Conservation (phyloP, 2,113 vertebrate genomes). For the Scytalopus superciliaris region DNA sequence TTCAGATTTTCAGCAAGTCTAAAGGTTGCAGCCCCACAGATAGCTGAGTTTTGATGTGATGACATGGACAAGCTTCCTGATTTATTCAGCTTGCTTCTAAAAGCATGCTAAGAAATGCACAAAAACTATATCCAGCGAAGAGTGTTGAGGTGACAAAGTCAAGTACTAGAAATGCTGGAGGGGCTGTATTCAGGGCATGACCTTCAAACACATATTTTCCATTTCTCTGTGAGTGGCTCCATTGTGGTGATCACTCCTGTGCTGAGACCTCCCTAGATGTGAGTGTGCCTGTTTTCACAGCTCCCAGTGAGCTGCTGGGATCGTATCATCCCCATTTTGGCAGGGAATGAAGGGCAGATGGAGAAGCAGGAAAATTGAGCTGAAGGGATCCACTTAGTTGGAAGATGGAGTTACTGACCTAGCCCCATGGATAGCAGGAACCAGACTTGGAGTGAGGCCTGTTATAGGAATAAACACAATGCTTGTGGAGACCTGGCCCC, state of each 20-base stretch:
- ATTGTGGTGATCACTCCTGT: not conserved
- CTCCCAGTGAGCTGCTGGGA: not conserved
- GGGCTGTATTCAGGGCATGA: not conserved
- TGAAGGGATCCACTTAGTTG: not conserved
- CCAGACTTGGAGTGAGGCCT: not conserved
- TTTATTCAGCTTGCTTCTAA: conserved; percentile 37
- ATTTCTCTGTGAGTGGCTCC: not conserved
- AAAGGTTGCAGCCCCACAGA: not conserved
- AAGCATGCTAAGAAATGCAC: not conserved
- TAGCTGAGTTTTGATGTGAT: conserved; percentile 1
- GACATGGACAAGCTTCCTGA: conserved; percentile 7
- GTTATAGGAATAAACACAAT: not conserved
- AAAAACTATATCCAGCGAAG: not conserved
- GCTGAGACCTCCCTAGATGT: not conserved
- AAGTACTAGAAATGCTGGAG: not conserved
- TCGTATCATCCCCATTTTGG: not conserved
- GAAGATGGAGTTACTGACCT: not conserved
- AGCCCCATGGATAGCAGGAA: not conserved
- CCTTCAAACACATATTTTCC: not conserved
- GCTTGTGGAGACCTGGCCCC: not conserved
- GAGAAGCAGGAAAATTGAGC: not conserved
- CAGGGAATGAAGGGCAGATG: not conserved
- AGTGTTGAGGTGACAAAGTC: not conserved
- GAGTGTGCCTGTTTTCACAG: not conserved
- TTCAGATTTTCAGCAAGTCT: not conserved